Evolutionary conservation across 2,888 invertebrate species (phyloP).

Genomic region (Gryllus longicercus): DNA sequence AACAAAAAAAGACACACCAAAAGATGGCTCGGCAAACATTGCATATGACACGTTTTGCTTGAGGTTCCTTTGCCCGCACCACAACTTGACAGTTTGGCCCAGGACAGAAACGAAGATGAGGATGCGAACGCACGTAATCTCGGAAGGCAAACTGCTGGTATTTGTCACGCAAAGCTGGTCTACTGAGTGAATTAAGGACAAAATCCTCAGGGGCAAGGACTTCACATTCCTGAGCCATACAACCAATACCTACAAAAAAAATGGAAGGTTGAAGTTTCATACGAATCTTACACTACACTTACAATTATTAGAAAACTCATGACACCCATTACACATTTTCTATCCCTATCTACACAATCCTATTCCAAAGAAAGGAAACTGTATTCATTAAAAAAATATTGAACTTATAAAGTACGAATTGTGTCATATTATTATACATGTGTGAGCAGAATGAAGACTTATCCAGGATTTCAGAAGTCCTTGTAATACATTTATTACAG

Average conservation of each 20-base stretch:
- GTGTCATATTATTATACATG: no score
- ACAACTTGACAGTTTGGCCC: conserved; percentile 93
- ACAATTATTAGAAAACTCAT: no score
- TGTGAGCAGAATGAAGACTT: no score
- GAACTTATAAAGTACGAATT: no score
- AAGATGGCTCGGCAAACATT: conserved; percentile 83
- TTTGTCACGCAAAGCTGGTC: conserved; percentile 73
- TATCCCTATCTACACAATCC: no score
- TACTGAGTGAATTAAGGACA: conserved; percentile 78
- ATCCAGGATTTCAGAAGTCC: no score
- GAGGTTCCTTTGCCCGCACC: conserved; percentile 75
- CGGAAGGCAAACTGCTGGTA: conserved; percentile 95
- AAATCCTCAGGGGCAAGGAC: conserved; percentile 95
- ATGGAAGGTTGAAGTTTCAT: no score
- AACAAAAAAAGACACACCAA: conserved; percentile 54
- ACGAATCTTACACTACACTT: no score
- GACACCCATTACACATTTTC: no score
- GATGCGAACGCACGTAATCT: conserved; percentile 93
- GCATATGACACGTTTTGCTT: conserved; percentile 85
- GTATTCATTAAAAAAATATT: no score
- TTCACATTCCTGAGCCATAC: conserved; percentile 94
- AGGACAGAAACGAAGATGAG: conserved; percentile 87
- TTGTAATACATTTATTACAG: no score
- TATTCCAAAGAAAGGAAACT: no score
- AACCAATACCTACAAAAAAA: conserved; percentile 73